Percentiles rank a stretch among this genome's conserved stretches.
Evolutionary conservation across 2,113 vertebrate genomes (phyloP).

Genomic region (Piprites chloris): DNA sequence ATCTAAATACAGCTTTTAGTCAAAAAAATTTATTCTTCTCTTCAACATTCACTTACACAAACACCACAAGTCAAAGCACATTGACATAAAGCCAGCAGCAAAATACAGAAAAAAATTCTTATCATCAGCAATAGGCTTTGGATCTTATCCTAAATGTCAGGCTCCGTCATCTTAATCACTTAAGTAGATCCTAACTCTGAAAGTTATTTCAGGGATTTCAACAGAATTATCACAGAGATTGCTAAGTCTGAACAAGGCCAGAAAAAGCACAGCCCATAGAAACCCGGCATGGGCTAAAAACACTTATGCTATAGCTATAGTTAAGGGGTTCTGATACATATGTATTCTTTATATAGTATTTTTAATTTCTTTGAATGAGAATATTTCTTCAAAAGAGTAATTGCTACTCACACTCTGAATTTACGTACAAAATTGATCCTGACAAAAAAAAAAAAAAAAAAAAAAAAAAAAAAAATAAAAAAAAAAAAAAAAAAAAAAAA

Average conservation of each 20-base stretch:
- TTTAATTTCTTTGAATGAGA: background rate
- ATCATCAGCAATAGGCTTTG: background rate
- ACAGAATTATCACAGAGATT: background rate
- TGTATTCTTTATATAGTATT: background rate
- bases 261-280: background rate
- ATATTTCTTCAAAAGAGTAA: background rate
- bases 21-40: background rate
- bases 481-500: background rate
- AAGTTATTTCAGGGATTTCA: background rate
- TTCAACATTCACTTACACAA: background rate
- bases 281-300: background rate
- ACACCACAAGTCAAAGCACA: background rate
- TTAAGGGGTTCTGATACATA: background rate
- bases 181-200: background rate
- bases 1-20: background rate
- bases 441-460: background rate
- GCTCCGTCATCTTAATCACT: background rate
- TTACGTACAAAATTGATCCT: background rate
- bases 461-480: background rate
- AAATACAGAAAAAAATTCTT: background rate
- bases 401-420: background rate
- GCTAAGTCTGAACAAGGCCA: background rate
- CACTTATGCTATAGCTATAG: accelerated
- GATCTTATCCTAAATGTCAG: background rate
- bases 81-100: background rate